Percentiles rank a stretch among this genome's conserved stretches.
Evolutionary conservation across 2,888 invertebrate genomes (phyloP).

Genomic region (Hartigia nigra): DNA sequence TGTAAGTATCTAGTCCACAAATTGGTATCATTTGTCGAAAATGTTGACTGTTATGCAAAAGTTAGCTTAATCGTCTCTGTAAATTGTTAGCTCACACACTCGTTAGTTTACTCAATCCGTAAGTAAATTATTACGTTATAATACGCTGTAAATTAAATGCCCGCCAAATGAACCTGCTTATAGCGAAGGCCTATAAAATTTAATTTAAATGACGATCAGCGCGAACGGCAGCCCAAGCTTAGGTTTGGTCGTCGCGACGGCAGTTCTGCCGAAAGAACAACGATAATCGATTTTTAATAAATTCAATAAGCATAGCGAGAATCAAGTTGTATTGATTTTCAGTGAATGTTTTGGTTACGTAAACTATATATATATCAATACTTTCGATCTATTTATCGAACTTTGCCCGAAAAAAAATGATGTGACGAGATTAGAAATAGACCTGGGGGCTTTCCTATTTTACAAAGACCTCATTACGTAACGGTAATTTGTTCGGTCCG

Average conservation of each 20-base stretch:
- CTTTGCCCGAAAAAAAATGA: neutral
- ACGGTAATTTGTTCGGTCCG: neutral
- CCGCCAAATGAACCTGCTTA: constrained; percentile 20
- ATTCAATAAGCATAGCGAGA: too few species aligned
- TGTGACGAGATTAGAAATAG: neutral
- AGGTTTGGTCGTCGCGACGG: too few species aligned
- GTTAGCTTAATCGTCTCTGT: too few species aligned
- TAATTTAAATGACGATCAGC: constrained; percentile 51
- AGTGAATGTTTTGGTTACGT: too few species aligned
- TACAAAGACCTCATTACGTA: neutral
- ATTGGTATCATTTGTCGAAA: too few species aligned
- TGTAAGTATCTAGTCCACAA: too few species aligned
- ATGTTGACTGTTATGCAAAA: too few species aligned
- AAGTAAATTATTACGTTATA: constrained; percentile 47
- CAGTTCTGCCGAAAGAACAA: neutral
- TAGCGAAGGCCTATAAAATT: constrained; percentile 41
- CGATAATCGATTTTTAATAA: too few species aligned
- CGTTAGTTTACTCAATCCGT: constrained; percentile 27
- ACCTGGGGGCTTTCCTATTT: neutral
- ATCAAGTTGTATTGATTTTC: too few species aligned
- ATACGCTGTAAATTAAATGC: constrained; percentile 48
- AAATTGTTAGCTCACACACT: too few species aligned
- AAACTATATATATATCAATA: neutral
- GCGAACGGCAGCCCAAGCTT: constrained; percentile 18
- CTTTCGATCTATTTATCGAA: neutral